Base-by-base conservation (phyloP, 2,113 vertebrate species). In the Gavia stellata region DNA sequence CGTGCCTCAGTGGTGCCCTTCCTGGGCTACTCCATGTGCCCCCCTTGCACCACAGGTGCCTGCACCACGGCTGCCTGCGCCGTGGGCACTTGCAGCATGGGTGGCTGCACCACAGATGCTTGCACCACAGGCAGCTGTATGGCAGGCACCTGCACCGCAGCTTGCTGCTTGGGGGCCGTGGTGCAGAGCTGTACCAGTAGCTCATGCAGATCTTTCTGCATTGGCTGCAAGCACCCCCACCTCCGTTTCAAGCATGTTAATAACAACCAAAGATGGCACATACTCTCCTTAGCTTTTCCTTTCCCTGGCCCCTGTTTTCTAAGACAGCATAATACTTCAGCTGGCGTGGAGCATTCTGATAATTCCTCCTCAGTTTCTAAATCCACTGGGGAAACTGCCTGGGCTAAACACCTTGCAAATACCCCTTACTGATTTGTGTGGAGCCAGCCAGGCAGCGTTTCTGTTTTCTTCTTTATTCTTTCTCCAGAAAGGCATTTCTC, bases 51-150 rank as follows among this genome's bases (percentile, higher is more conserved):
- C 13, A 15, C 13, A 14, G 34, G 25, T 14, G 20, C 13, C 40
- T 20, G 58, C 26, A 20, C 49, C 34, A 4, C 4, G 11, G 65
- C 18, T 26, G 53, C 44, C 29, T 38, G 62, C 2, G 0, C 52
- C 7, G 0, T 3, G 1, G 31, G n/a, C 13, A 6, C 29, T 50
- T 7, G 11, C 36, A 34, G 29, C 10, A 4, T 24, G 4, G 23
- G 34, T 56, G 70, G 14, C 34, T 3, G 3, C 18, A 33, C 26
- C n/a, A 16, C 19, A 14, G 33, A 25, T 0, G 2, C 34, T 38
- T 17, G 38, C 31, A 25, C 47, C 20, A 10, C 1, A 1, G 68
- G 59, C 49, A 38, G 49, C 59, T 38, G 26, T 7, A 7, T 2
- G 21, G 49, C 18, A 29, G 42, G n/a, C 0, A 0, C 17, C 36